Evolutionary conservation across 2,888 invertebrate species (phyloP), one percentile per base, ranked within the genome.

Genomic region (Dicyrtomina minuta): DNA sequence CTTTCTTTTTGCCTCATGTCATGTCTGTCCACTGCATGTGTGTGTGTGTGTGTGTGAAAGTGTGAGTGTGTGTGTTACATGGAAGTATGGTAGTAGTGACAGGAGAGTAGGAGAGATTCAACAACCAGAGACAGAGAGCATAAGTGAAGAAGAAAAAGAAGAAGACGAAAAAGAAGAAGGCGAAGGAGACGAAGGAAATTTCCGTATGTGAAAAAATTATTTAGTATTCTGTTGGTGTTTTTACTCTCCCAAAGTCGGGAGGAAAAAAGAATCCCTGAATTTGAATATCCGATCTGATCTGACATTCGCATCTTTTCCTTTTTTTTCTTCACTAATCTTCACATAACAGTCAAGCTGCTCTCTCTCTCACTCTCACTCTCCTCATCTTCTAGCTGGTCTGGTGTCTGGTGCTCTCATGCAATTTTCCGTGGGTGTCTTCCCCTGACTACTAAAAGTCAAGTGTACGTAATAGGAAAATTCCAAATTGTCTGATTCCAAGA

Each of bases 281-380:
- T 72, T 72, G 72, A 72, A 70, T 72, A 72, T 72, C 72, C 70
- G 70, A 72, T 72, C 72, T 70, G 70, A 72, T 72, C 72, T 72
- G 67, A 70, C 70, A 56, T 62, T 58, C 64, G 68, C 72, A 70
- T 70, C 70, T 72, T 70, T 72, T 64, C 59, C 55, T 55, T 27
- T 55, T 55, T 55, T 55, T 26, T 55, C n/a, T 55, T 26, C 55
- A 72, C 72, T 72, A 72, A 72, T 72, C 72, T 72, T 72, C 68
- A 70, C 72, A 66, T 68, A 70, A 72, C 67, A 59, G 70, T 58
- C 53, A 61, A 62, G 59, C 69, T 69, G 65, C 49, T 61, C 58
- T 69, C 58, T 65, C 44, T 39, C 58, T n/a, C 68, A 56, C 49
- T 66, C 15, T 44, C 46, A n/a, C 43, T 61, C 41, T 20, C 12